Evolutionary conservation across 92 coral and sea anemone species (phyloP).

Genomic region (Porites evermanni): DNA sequence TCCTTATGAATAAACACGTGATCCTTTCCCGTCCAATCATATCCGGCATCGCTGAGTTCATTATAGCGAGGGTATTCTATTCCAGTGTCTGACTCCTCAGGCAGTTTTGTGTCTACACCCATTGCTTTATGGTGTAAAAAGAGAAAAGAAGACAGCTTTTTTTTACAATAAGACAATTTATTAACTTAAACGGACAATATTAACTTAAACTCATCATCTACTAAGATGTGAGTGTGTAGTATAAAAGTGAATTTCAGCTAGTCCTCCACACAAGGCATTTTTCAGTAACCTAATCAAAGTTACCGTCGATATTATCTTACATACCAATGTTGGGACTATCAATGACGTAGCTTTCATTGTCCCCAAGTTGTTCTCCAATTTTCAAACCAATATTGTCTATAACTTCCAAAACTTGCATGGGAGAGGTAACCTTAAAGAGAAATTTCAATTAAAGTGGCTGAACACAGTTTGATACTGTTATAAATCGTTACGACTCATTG

Average conservation of each 20-base stretch:
- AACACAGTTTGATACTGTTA: too few relatives aligned
- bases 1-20: constrained; percentile 50
- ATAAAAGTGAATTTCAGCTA: too few relatives aligned
- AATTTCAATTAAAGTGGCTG: not conserved
- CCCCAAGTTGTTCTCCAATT: constrained; percentile 51
- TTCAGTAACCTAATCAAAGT: too few relatives aligned
- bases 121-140: constrained; percentile 31
- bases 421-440: constrained; percentile 42
- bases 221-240: too few relatives aligned
- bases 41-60: constrained; percentile 12
- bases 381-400: constrained; percentile 62
- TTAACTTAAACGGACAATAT: too few relatives aligned
- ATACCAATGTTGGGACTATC: constrained; percentile 64
- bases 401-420: constrained; percentile 42
- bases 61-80: constrained; percentile 53
- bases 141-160: not conserved
- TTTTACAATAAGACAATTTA: not conserved
- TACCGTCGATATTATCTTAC: not conserved
- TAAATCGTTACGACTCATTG: too few relatives aligned
- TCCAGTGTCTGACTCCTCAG: constrained; percentile 28
- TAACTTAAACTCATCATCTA: too few relatives aligned
- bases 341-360: constrained; percentile 43
- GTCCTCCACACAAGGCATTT: too few relatives aligned
- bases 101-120: constrained; percentile 52
- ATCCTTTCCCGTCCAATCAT: constrained; percentile 45